phyloP scores from a whole-genome alignment of 2,888 invertebrate species.

The Conchocele bisecta region DNA sequence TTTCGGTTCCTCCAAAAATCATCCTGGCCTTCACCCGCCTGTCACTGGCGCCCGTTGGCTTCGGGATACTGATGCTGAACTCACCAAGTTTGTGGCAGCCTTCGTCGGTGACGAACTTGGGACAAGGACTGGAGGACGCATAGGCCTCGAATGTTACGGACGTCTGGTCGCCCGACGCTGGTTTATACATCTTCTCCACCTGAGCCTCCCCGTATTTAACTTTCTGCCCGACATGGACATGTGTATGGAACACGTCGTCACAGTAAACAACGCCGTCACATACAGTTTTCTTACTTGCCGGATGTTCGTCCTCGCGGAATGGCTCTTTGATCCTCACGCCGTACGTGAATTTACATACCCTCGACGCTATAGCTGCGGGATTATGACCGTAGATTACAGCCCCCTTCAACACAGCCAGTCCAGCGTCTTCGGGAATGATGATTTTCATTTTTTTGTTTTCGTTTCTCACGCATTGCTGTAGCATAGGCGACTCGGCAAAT shows the following conservation, averaged over 20 bases:
- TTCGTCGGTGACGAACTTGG: constrained; percentile 42
- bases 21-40: constrained; percentile 41
- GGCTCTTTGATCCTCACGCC: background rate
- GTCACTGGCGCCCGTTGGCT: constrained; percentile 33
- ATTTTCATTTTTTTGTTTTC: constrained; percentile 1
- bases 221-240: constrained; percentile 34
- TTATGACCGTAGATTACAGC: constrained; percentile 30
- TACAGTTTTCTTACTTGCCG: constrained; percentile 8
- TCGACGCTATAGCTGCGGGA: constrained; percentile 9
- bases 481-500: constrained; percentile 33
- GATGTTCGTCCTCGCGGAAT: constrained; percentile 17
- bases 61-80: constrained; percentile 47
- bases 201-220: constrained; percentile 40
- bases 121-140: constrained; percentile 20
- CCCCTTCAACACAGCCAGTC: constrained; percentile 27
- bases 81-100: constrained; percentile 42
- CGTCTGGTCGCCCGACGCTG: constrained; percentile 21
- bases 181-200: constrained; percentile 21
- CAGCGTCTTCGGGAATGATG: constrained; percentile 24
- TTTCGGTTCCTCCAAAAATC: constrained; percentile 59
- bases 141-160: constrained; percentile 30
- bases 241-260: constrained; percentile 34
- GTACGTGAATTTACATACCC: constrained; percentile 31
- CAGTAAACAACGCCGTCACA: constrained; percentile 40
- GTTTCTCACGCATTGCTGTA: constrained; percentile 11